Percentiles rank a stretch among this genome's conserved stretches.
Conservation (phyloP, 2,888 invertebrate species). For the Clivina fossor region DNA sequence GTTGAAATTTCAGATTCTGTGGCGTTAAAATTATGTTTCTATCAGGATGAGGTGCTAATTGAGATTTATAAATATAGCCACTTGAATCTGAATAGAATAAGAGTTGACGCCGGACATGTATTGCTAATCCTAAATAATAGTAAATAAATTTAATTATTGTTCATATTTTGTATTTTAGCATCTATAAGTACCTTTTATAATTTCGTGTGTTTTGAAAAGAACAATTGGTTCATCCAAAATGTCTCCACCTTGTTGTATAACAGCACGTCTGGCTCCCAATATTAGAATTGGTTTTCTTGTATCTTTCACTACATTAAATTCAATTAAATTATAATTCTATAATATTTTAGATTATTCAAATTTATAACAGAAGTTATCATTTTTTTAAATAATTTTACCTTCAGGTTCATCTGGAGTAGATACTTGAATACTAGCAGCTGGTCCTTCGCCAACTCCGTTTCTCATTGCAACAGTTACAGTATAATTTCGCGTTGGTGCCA, state of each 20-base stretch:
- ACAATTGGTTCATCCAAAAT: constrained; percentile 69
- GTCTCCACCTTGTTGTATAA: constrained; percentile 66
- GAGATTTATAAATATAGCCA: constrained; percentile 61
- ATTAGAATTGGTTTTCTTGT: constrained; percentile 70
- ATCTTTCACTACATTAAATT: constrained; percentile 59
- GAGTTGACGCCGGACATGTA: constrained; percentile 72
- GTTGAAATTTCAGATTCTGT: constrained; percentile 62
- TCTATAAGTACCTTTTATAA: constrained; percentile 53
- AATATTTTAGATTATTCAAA: constrained; percentile 11
- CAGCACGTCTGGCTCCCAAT: constrained; percentile 67
- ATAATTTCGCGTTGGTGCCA: constrained; percentile 72
- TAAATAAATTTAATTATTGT: constrained; percentile 43
- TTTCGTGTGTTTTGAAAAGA: constrained; percentile 62
- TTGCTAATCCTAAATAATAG: constrained; percentile 69
- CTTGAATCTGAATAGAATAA: constrained; percentile 77
- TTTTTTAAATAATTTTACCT: constrained; percentile 54
- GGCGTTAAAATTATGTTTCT: constrained; percentile 56
- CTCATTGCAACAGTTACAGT: constrained; percentile 77
- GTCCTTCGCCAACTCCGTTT: constrained; percentile 79
- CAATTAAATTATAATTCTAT: background rate
- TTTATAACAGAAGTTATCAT: constrained; percentile 1
- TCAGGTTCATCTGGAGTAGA: constrained; percentile 68
- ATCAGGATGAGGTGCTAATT: constrained; percentile 56
- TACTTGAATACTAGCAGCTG: constrained; percentile 64
- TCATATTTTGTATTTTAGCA: background rate